Base-by-base conservation (phyloP, 1,140 invertebrate species). In the Nymphalis io region DNA sequence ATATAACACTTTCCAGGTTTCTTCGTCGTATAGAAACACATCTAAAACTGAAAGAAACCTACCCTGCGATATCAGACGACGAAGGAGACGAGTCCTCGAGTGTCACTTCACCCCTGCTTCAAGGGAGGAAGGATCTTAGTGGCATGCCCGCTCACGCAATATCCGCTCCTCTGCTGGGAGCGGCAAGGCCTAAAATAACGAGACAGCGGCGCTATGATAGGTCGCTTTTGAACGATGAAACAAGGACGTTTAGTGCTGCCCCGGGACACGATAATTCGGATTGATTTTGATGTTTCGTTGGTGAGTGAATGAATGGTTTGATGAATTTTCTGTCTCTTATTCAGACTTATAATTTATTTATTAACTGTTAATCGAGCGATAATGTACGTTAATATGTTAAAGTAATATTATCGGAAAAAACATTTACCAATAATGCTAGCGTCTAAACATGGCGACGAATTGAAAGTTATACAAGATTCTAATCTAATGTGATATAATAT, bases 1-100 rank as follows among this genome's bases (percentile, higher is more conserved):
- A 69, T 38, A 58, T 58, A 46, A 44, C 44, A 72, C 38, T 71
- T 79, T 73, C n/a, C 71, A 90, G 87, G 75, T 90, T 89, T 71
- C 82, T 92, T 39, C 83, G 93, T 73, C 89, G 94, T 40, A 82
- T 95, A 71, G 94, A 95, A 80, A 88, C 92, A 70, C 94, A 94
- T 80, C 80, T 95, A 59, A 94, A 93, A 83, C 90, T 93, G 79
- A 93, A 93, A 66, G 93, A 94, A 76, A 92, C 87, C 64, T 92
- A 90, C 64, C 84, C 92, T 13, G 92, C 90, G 71, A 89, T 94
- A 60, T 93, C 93, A 33, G 93, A 94, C 67, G 93, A 94, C 67
- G 93, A 93, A 78, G 93, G 90, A 5, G 92, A 92, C 77, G 91
- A 92, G 63, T 93, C 92, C 1, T 93, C 93, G 10, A 92, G 92